A percentile compares a stretch with the other conserved stretches of the same genome.
phyloP scores from a whole-genome alignment of 2,888 invertebrate species.

The Andrena dorsata region DNA sequence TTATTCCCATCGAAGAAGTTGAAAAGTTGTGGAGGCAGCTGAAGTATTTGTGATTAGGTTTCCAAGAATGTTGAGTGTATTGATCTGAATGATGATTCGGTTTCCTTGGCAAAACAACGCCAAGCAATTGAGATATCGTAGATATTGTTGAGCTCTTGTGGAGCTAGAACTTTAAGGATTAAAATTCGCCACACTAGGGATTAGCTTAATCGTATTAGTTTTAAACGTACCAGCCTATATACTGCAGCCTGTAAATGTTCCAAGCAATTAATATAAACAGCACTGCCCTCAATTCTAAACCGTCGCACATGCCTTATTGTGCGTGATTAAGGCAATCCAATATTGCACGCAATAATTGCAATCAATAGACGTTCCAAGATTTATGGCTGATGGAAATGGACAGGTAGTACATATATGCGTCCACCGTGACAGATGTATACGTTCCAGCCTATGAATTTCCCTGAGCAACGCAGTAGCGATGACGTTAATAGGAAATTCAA shows the following conservation, averaged over 20 bases:
- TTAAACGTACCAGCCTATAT: too few species aligned
- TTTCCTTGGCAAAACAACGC: background rate
- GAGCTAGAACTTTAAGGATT: too few species aligned
- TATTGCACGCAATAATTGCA: slow-evolving; percentile 65
- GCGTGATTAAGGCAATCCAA: slow-evolving; percentile 57
- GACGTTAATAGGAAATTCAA: slow-evolving; percentile 64
- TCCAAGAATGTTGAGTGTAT: background rate
- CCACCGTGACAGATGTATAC: slow-evolving; percentile 59
- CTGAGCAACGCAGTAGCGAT: slow-evolving; percentile 48
- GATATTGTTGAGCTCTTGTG: too few species aligned
- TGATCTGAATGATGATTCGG: background rate
- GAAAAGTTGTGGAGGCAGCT: background rate
- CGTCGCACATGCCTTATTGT: slow-evolving; percentile 33
- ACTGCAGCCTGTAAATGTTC: too few species aligned
- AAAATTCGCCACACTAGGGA: too few species aligned
- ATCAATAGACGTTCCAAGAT: slow-evolving; percentile 64
- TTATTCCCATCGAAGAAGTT: background rate
- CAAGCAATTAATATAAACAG: slow-evolving; percentile 11
- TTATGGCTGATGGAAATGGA: slow-evolving; percentile 62
- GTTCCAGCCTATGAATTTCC: slow-evolving; percentile 60
- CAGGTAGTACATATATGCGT: slow-evolving; percentile 51
- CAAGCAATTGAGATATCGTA: background rate
- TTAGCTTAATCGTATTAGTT: too few species aligned
- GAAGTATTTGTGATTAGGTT: background rate
- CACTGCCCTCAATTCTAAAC: background rate